A percentile compares a stretch with the other conserved stretches of the same genome.
phyloP scores from a whole-genome alignment of 2,797 vertebrate species.

The Nannoperca obscura region DNA sequence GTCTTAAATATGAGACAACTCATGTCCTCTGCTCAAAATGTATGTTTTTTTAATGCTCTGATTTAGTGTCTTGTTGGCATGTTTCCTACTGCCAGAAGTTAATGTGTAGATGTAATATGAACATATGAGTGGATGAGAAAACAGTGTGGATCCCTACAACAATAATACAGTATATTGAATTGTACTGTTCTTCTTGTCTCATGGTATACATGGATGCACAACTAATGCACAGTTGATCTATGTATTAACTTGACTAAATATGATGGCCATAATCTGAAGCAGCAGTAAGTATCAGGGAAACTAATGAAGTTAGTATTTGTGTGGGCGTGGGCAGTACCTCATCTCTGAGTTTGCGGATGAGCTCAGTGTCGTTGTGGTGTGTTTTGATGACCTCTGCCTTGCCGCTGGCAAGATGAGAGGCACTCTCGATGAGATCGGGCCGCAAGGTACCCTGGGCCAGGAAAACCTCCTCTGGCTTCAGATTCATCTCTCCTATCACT shows the following conservation, averaged over 20 bases:
- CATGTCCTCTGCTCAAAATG: background rate
- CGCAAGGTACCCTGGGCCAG: conserved; percentile 97
- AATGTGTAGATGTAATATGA: background rate
- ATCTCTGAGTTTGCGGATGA: conserved; percentile 96
- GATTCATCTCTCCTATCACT: conserved; percentile 98
- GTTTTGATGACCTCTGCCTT: conserved; percentile 99
- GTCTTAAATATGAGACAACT: background rate
- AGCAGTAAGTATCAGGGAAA: background rate
- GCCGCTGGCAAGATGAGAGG: conserved; percentile 93
- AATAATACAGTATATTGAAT: background rate
- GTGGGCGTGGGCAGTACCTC: conserved; percentile 84
- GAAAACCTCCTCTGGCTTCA: conserved; percentile 97
- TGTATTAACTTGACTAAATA: background rate
- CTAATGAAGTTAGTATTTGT: background rate
- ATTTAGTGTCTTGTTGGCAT: background rate
- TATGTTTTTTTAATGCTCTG: background rate
- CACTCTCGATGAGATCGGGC: conserved; percentile 98
- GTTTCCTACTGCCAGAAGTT: background rate
- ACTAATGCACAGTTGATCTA: background rate
- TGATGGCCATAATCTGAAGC: background rate
- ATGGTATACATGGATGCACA: background rate
- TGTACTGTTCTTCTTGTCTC: background rate
- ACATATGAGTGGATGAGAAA: background rate
- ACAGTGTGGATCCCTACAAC: background rate
- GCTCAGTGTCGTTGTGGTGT: conserved; percentile 98